These are phyloP conservation scores for Epicampocera succincta DNA, from an alignment of 2,888 invertebrate genomes.

Conservation along the genomic window DNA sequence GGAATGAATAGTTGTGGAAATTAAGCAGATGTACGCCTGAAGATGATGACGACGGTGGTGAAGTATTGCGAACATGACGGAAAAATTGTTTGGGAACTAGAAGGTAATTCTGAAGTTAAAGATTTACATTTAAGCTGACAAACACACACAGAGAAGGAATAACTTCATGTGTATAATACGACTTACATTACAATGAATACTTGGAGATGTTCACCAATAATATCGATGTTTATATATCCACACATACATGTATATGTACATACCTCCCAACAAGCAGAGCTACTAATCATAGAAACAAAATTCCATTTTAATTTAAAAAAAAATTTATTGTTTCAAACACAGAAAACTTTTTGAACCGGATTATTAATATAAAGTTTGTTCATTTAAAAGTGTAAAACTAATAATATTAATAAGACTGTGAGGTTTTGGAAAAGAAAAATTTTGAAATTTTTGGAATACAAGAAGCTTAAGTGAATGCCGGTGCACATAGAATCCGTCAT, in stretches of 20 bases:
- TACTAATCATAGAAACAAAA: no score
- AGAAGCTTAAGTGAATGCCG: no score
- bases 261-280: no score
- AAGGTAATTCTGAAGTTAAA: conserved; percentile 40
- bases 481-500: no score
- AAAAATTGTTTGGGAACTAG: conserved; percentile 42
- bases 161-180: conserved; percentile 1
- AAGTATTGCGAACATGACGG: conserved; percentile 63
- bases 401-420: no score
- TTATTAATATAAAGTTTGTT: no score
- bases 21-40: conserved; percentile 17
- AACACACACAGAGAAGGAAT: neutral
- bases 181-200: conserved; percentile 1
- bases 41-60: conserved; percentile 52
- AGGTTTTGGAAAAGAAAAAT: no score
- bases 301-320: no score
- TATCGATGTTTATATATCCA: neutral
- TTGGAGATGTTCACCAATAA: neutral
- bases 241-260: neutral
- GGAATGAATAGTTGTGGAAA: conserved; percentile 10
- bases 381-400: no score
- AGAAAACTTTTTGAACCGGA: no score
- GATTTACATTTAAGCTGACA: conserved; percentile 5
- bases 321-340: no score
- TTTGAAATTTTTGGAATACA: no score